These are phyloP conservation scores for Diadophis punctatus DNA, from an alignment of 2,113 vertebrate genomes.

Conservation along the genomic window DNA sequence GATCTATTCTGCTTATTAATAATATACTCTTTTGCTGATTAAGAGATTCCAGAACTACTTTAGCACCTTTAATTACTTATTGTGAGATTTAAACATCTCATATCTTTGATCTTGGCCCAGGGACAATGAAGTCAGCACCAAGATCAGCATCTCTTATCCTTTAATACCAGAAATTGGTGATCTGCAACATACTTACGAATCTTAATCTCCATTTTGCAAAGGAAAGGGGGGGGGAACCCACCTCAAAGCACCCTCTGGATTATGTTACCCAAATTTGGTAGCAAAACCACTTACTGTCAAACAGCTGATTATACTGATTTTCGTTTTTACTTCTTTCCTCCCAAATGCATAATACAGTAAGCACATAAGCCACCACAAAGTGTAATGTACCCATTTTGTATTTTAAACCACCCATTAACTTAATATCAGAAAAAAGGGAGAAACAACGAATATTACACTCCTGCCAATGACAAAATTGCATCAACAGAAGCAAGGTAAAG, in stretches of 20 bases:
- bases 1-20: background rate
- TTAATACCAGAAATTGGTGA: background rate
- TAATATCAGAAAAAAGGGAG: background rate
- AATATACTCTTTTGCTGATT: background rate
- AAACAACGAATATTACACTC: background rate
- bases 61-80: background rate
- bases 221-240: background rate
- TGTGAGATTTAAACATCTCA: background rate
- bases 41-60: background rate
- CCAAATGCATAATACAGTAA: background rate
- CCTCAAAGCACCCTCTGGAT: background rate
- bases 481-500: background rate
- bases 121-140: background rate
- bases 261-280: background rate
- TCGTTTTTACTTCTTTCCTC: background rate
- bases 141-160: background rate
- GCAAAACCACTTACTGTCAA: background rate
- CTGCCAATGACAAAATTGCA: background rate
- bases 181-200: background rate
- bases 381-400: background rate
- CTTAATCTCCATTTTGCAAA: background rate
- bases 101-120: background rate
- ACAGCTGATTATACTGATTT: background rate
- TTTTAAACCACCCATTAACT: background rate
- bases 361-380: background rate